Percentiles rank a stretch among this genome's conserved stretches.
phyloP scores from a whole-genome alignment of 2,797 vertebrate genomes.

The Staurois parvus region DNA sequence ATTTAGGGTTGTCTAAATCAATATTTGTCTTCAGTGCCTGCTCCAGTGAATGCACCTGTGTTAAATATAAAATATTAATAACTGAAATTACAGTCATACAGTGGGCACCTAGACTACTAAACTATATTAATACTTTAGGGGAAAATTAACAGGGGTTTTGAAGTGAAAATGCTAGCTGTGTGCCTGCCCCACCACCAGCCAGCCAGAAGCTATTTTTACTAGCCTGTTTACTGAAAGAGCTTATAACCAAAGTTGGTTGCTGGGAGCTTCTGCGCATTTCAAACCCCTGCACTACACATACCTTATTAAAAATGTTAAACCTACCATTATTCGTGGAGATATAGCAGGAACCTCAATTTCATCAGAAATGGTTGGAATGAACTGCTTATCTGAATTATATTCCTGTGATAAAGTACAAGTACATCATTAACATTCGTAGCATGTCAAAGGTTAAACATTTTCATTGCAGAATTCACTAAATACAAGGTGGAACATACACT shows the following conservation, averaged over 20 bases:
- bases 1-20: constrained; percentile 62
- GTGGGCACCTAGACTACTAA: too few species aligned
- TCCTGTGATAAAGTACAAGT: constrained; percentile 21
- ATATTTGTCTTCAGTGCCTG: constrained; percentile 63
- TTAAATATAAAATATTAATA: not conserved
- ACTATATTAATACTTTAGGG: too few species aligned
- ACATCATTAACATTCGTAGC: not conserved
- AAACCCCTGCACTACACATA: too few species aligned
- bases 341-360: constrained; percentile 7
- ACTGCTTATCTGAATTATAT: constrained; percentile 18
- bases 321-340: constrained; percentile 32
- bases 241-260: not conserved
- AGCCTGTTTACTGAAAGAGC: too few species aligned
- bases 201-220: too few species aligned
- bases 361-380: not conserved
- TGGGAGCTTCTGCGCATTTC: too few species aligned
- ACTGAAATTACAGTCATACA: not conserved
- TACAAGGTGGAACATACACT: too few species aligned
- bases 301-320: not conserved
- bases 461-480: too few species aligned
- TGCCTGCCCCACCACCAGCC: too few species aligned
- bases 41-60: constrained; percentile 69
- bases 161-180: too few species aligned
- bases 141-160: too few species aligned
- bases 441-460: not conserved